Base-by-base conservation (phyloP, 2,888 invertebrate genomes). In the Didymodactylos carnosus region DNA sequence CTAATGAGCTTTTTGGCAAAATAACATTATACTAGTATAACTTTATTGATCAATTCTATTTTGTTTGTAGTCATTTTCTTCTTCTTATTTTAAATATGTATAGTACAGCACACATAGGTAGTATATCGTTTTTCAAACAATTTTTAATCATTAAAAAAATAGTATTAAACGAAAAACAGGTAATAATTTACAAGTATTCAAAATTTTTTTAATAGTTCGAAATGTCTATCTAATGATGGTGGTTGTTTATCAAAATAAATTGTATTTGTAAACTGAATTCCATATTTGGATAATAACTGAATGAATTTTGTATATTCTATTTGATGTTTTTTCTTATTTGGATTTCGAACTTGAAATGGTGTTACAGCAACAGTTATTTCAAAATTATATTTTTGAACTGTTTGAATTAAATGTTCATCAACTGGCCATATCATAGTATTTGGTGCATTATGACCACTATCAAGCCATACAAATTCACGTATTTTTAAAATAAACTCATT, bases 331-430 rank as follows among this genome's bases (percentile, higher is more conserved):
- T 90, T 89, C 73, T 92, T 86, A 39, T 88, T 86, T 76, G 88
- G 87, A 81, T 92, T 91, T 23, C 40, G n/a, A 73, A 92, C 88
- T 84, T 93, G 92, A 84, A 92, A 92, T n/a, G 92, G 92, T 53
- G 91, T 90, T 75, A 93, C 90, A 83, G 92, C 91, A 49, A 91
- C 87, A 80, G 87, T 88, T 73, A 91, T 86, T 77, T 87, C 86
- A 79, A 91, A 87, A 72, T 87, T 7, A 29, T 10, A 62, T 35
- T 62, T 19, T 35, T 2, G 10, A 19, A 62, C 8, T 4, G 90
- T 89, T 75, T 43, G 77, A 69, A 76, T n/a, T 10, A 62, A 35
- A 62, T 35, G 29, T n/a, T 62, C 35, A 35, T 62, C 62, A 8
- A 19, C 35, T 62, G 62, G 62, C 62, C 62, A 62, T 10, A 62